Base-by-base conservation (phyloP, 2,888 invertebrate species). In the Mesorhabditis belari region DNA sequence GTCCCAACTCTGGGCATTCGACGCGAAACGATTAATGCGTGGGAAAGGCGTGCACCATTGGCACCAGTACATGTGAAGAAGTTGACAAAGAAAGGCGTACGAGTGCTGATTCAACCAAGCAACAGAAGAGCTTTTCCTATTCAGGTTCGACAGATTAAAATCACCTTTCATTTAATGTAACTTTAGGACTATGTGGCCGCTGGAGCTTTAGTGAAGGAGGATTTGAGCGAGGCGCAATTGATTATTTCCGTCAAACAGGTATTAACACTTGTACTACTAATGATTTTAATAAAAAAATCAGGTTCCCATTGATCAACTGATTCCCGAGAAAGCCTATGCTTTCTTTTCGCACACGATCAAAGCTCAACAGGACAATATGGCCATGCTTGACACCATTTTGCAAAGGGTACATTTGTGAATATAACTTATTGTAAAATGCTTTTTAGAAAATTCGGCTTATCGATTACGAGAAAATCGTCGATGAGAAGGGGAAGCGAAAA, bases 321-420 rank as follows among this genome's bases (percentile, higher is more conserved):
- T 95, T 65, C 92, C 95, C 0, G 89, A 94, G 80, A 95, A 94
- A 84, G 96, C 98, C 0, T 99, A 96, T 81, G 94, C 93, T 77
- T 90, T 98, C 83, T 99, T 99, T 83, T 96, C 96, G 0, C 98
- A 99, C 82, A 98, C 96, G 0, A 99, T 98, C 76, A 99, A 99
- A 83, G 98, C 95, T 0, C 98, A 99, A 83, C 93, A 94, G 80
- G 89, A 89, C 49, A 99, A 99, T 82, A 96, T 99, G 96, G 88
- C 92, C 0, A 86, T 99, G 75, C 83, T 99, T 69, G 98, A 99
- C 82, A 91, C 94, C 4, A 89, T 96, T 67, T 83, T 98, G 58
- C 93, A 95, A 79, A 94, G 83, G 79, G 84, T 84, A 54, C 49
- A 61, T 29, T 56, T 21, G 3, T 23, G 19, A 50, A 6, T 50